Evolutionary conservation across 30 jellyfish, hydroid and myxozoan genomes (phyloP).

Genomic region (Mastigias papua): DNA sequence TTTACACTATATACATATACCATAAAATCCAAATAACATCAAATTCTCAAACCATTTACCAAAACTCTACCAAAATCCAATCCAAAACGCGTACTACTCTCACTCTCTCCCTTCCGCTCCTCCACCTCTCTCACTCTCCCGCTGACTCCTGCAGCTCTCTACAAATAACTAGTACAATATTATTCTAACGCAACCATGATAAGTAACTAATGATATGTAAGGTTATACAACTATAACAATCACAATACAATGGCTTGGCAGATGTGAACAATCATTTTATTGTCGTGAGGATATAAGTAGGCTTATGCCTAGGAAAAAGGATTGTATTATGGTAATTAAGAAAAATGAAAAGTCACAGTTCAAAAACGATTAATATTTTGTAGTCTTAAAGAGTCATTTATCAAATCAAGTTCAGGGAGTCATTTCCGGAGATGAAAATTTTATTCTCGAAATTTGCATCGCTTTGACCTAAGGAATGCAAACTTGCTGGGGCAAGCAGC

Average conservation of each 20-base stretch:
- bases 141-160: too few relatives aligned
- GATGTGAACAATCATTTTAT: constrained; percentile 1
- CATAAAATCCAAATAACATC: too few relatives aligned
- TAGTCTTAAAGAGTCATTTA: constrained; percentile 20
- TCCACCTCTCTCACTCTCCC: too few relatives aligned
- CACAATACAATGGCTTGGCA: background rate
- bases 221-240: too few relatives aligned
- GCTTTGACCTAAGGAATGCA: constrained; percentile 64
- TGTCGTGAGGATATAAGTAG: constrained; percentile 44
- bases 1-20: too few relatives aligned
- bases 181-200: too few relatives aligned
- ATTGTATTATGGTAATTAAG: constrained; percentile 8
- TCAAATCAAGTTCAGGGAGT: background rate
- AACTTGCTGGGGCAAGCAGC: constrained; percentile 24
- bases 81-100: too few relatives aligned
- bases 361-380: constrained; percentile 39
- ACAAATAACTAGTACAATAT: too few relatives aligned
- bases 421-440: background rate
- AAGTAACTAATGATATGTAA: too few relatives aligned
- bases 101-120: too few relatives aligned
- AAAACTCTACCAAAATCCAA: too few relatives aligned
- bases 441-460: constrained; percentile 39
- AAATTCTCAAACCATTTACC: too few relatives aligned
- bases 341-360: constrained; percentile 21
- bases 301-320: constrained; percentile 58